Base-by-base conservation (phyloP, 2,797 vertebrate species). In the Poeciliopsis presidionis region DNA sequence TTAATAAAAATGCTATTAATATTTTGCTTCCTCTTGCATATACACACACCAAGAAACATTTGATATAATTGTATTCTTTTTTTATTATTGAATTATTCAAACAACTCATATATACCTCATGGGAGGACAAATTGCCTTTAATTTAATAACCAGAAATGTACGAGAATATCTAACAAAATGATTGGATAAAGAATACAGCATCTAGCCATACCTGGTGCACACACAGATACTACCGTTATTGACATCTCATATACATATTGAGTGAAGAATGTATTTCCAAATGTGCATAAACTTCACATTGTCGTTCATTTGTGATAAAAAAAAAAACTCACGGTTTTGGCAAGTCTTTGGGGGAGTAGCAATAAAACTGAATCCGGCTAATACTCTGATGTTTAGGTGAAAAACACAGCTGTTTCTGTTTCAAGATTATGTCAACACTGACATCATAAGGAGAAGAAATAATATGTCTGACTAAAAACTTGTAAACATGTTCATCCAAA, bases 401-500 rank as follows among this genome's bases (percentile, higher is more conserved):
- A 69, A 86, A 87, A 77, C 65, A 81, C 57, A 79, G 74, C 72
- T 67, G 81, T 59, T 77, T 73, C 55, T 61, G 75, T 90, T 91
- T 59, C 59, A 83, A 83, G 79, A 94, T 92, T 84, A 86, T 84
- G 81, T 88, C 79, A 89, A 91, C 88, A 81, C 84, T 86, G 86
- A 88, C 84, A 83, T 85, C 72, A 79, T 25, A 53, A 53, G 7
- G 22, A 53, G 51, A 46, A 51, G 51, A 78, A 86, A 86, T 88
- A 91, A 94, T 88, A 92, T 86, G 93, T 91, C 78, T 20, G 84
- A 86, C 94, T 93, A 92, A 89, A 59, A 94, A 92, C 91, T 93
- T 93, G 94, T 93, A 89, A 96, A 96, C 89, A 91, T 96, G 95
- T 88, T 95, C 91, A 94, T 95, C 95, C 96, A 92, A 96, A 97